These are phyloP conservation scores for Diadumene lineata DNA, from an alignment of 92 coral and sea anemone species.

Conservation along the genomic window DNA sequence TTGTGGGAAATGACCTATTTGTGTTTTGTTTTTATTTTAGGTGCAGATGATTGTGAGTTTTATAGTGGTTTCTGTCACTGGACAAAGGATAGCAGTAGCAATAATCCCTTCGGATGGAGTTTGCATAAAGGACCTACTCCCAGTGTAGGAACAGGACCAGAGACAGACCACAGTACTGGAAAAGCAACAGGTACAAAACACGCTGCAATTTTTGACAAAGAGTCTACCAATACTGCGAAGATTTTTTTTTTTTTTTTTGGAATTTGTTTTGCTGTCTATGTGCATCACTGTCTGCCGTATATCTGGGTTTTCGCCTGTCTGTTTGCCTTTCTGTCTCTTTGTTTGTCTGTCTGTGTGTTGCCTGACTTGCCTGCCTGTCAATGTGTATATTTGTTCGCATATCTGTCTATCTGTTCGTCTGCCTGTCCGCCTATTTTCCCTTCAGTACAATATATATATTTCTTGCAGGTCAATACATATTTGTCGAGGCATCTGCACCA, in stretches of 20 bases:
- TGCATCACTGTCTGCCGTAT: neutral
- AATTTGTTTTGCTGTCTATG: neutral
- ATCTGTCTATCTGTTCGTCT: neutral
- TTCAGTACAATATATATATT: neutral
- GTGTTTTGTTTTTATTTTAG: constrained; percentile 21
- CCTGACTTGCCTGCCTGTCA: neutral
- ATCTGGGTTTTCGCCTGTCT: neutral
- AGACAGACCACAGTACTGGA: constrained; percentile 62
- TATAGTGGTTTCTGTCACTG: constrained; percentile 56
- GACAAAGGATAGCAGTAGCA: constrained; percentile 17
- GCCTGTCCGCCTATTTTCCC: neutral
- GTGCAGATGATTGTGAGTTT: constrained; percentile 84
- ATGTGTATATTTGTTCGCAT: neutral
- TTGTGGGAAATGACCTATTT: neutral
- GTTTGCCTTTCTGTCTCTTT: neutral
- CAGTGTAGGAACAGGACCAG: constrained; percentile 59
- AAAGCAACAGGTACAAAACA: constrained; percentile 28
- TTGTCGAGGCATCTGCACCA: constrained; percentile 58
- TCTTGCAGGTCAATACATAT: constrained; percentile 52
- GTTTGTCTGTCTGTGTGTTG: neutral
- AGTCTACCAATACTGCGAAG: too few species aligned
- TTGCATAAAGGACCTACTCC: constrained; percentile 32
- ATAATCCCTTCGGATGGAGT: constrained; percentile 39
- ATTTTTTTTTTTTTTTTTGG: neutral
- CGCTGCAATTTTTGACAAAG: too few species aligned